Evolutionary conservation across 1,140 invertebrate genomes (phyloP).

Genomic region (Magallana angulata): DNA sequence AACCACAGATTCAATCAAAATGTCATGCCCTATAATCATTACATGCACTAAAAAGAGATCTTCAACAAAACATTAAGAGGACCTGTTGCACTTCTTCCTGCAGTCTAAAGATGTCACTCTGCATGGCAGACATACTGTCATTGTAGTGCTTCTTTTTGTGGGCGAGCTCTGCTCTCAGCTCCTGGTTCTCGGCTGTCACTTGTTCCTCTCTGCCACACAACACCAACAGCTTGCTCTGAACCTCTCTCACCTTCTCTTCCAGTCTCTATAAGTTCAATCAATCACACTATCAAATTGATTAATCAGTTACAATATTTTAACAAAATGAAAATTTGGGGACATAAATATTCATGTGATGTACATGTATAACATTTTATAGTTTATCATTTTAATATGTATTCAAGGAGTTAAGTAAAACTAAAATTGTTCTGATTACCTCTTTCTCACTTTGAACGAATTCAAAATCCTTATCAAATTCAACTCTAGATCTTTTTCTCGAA

Average conservation of each 20-base stretch:
- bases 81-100: background rate
- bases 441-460: slow-evolving; percentile 53
- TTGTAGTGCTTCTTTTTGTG: slow-evolving; percentile 30
- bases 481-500: slow-evolving; percentile 64
- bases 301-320: too few relatives aligned
- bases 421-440: slow-evolving; percentile 50
- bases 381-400: too few relatives aligned
- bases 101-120: background rate
- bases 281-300: too few relatives aligned
- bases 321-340: too few relatives aligned
- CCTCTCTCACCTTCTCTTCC: background rate
- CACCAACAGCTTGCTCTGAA: background rate
- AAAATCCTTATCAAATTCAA: slow-evolving; percentile 67
- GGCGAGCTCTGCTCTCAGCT: background rate
- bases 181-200: background rate
- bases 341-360: too few relatives aligned
- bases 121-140: background rate
- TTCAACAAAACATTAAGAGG: too few relatives aligned
- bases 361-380: too few relatives aligned
- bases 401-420: too few relatives aligned
- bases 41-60: too few relatives aligned
- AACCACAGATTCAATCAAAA: too few relatives aligned
- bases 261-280: background rate
- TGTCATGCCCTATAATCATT: too few relatives aligned
- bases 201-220: background rate